Evolutionary conservation across 2,797 vertebrate species (phyloP).

Genomic region (Eupleurogrammus muticus): DNA sequence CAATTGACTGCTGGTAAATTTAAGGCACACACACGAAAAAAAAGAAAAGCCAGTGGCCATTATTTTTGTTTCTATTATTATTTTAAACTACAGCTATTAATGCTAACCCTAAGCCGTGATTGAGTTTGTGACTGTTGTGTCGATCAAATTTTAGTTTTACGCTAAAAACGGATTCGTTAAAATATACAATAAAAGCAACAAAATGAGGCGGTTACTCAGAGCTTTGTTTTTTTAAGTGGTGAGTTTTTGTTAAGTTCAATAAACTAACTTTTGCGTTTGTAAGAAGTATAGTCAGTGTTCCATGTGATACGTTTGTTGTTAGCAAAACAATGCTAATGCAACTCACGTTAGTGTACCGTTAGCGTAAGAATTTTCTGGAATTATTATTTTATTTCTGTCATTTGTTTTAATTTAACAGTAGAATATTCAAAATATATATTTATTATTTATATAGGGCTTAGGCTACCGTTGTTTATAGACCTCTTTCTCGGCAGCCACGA

Average conservation of each 20-base stretch:
- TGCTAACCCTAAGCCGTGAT: too few relatives aligned
- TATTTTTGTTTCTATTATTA: background rate
- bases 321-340: background rate
- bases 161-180: constrained; percentile 2
- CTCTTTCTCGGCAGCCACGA: too few relatives aligned
- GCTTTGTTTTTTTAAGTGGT: accelerated
- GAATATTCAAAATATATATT: too few relatives aligned
- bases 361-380: too few relatives aligned
- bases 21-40: background rate
- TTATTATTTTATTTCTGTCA: background rate
- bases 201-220: background rate
- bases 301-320: background rate
- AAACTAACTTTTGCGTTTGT: background rate
- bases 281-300: background rate
- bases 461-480: too few relatives aligned
- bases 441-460: too few relatives aligned
- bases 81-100: background rate
- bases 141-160: too few relatives aligned
- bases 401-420: background rate
- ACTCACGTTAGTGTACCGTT: too few relatives aligned
- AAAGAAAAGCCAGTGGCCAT: background rate
- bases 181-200: background rate
- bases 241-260: background rate
- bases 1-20: constrained; percentile 39
- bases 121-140: background rate